Percentiles rank a stretch among this genome's conserved stretches.
phyloP scores from a whole-genome alignment of 2,888 invertebrate species.

The Metalampra italica region DNA sequence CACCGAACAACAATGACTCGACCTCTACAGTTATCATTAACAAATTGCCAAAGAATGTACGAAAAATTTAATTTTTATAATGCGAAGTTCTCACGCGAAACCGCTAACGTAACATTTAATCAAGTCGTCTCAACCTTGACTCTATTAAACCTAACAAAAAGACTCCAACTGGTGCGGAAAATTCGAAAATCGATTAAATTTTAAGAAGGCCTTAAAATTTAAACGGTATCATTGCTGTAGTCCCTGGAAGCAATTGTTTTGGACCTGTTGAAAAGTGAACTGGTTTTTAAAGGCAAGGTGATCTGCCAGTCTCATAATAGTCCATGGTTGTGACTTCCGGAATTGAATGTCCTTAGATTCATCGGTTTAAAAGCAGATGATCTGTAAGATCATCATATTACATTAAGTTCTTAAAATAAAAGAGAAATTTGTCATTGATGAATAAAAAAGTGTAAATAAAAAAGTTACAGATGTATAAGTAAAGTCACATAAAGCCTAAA shows the following conservation, averaged over 20 bases:
- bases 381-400: no score
- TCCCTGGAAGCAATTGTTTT: slow-evolving; percentile 15
- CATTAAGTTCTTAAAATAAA: no score
- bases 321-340: slow-evolving; percentile 37
- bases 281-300: slow-evolving; percentile 53
- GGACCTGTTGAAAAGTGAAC: slow-evolving; percentile 27
- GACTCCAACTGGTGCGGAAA: slow-evolving; percentile 3
- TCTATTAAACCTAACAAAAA: slow-evolving; percentile 20
- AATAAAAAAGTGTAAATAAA: no score
- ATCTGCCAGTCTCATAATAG: slow-evolving; percentile 27
- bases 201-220: slow-evolving; percentile 4
- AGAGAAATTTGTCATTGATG: no score
- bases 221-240: not conserved
- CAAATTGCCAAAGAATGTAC: slow-evolving; percentile 46
- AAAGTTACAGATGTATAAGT: no score
- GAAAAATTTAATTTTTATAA: slow-evolving; percentile 51
- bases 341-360: slow-evolving; percentile 17
- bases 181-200: slow-evolving; percentile 13
- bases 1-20: slow-evolving; percentile 52
- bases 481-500: no score
- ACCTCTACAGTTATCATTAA: slow-evolving; percentile 63
- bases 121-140: slow-evolving; percentile 40
- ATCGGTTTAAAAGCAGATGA: slow-evolving; percentile 13
- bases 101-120: slow-evolving; percentile 35
- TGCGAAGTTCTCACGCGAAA: slow-evolving; percentile 60